Conservation (phyloP, 2,888 invertebrate genomes). For the Drosophila mettleri region DNA sequence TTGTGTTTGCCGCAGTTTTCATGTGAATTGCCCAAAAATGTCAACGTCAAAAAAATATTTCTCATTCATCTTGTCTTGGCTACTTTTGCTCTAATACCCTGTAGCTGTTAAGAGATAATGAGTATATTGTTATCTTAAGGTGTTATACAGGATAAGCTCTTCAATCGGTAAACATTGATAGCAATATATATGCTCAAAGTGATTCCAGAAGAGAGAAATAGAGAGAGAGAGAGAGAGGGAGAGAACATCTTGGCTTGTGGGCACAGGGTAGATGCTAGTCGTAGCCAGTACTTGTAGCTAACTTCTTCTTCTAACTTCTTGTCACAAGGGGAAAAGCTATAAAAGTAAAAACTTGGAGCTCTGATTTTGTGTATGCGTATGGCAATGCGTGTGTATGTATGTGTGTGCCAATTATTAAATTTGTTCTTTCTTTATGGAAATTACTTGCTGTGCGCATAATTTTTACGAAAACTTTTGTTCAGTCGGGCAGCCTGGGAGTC, state of each 20-base stretch:
- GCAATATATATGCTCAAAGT: background rate
- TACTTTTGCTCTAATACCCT: conserved; percentile 7
- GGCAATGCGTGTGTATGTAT: background rate
- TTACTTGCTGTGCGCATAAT: conserved; percentile 19
- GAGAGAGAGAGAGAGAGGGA: background rate
- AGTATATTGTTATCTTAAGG: background rate
- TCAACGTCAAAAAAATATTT: conserved; percentile 51
- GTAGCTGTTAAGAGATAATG: background rate
- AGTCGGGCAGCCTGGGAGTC: conserved; percentile 2
- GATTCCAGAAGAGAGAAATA: background rate
- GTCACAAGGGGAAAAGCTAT: conserved; percentile 20
- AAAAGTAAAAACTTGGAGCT: conserved; percentile 24
- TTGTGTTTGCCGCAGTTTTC: conserved; percentile 24
- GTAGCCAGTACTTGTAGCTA: background rate
- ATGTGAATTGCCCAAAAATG: conserved; percentile 45
- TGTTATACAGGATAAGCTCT: too few relatives aligned
- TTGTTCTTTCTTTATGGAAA: conserved; percentile 58
- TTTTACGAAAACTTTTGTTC: conserved; percentile 9
- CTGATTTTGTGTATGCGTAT: conserved; percentile 31
- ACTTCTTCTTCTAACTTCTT: background rate
- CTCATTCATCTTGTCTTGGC: conserved; percentile 2
- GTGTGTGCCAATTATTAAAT: conserved; percentile 67
- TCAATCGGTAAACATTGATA: background rate
- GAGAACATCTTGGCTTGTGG: too few relatives aligned
- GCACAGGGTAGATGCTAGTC: background rate